Conservation (phyloP, 2,113 vertebrate genomes). For the Paralichthys olivaceus region DNA sequence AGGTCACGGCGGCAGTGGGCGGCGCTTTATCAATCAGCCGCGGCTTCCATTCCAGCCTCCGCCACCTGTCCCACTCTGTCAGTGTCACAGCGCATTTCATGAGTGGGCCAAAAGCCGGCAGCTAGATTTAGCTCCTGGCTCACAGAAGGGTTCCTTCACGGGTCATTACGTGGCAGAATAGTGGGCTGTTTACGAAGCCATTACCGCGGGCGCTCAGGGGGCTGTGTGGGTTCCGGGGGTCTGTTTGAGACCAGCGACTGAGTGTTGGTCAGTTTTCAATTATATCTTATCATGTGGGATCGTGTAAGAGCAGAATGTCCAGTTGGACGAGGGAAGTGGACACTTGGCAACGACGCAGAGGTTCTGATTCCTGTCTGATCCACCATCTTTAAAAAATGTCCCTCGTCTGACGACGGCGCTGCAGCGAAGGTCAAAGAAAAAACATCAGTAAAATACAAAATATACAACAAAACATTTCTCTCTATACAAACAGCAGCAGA, state of each 20-base stretch:
- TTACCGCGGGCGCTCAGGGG: constrained; percentile 46
- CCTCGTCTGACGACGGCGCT: too few species aligned
- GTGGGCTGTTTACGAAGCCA: constrained; percentile 64
- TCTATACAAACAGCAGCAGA: too few species aligned
- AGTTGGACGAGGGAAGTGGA: constrained; percentile 40
- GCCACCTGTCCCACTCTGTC: constrained; percentile 88
- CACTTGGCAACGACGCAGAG: constrained; percentile 46
- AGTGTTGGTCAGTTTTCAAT: constrained; percentile 59
- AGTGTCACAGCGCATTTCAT: constrained; percentile 76
- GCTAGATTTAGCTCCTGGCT: constrained; percentile 75
- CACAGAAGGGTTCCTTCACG: constrained; percentile 72
- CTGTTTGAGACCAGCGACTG: constrained; percentile 34
- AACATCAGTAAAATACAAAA: too few species aligned
- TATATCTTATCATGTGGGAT: constrained; percentile 58
- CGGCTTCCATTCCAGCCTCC: constrained; percentile 79
- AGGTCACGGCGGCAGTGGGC: not conserved
- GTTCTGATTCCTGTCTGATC: constrained; percentile 12
- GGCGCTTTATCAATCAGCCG: constrained; percentile 81
- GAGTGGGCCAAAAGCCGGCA: constrained; percentile 78
- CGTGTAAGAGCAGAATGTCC: constrained; percentile 57
- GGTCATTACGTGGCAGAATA: constrained; percentile 71
- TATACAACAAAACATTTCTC: too few species aligned
- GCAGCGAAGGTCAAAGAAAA: not conserved
- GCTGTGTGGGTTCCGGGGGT: constrained; percentile 19
- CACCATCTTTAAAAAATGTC: not conserved